Percentiles rank a stretch among this genome's conserved stretches.
Conservation (phyloP, 2,113 vertebrate species). For the Pelusios castaneus region DNA sequence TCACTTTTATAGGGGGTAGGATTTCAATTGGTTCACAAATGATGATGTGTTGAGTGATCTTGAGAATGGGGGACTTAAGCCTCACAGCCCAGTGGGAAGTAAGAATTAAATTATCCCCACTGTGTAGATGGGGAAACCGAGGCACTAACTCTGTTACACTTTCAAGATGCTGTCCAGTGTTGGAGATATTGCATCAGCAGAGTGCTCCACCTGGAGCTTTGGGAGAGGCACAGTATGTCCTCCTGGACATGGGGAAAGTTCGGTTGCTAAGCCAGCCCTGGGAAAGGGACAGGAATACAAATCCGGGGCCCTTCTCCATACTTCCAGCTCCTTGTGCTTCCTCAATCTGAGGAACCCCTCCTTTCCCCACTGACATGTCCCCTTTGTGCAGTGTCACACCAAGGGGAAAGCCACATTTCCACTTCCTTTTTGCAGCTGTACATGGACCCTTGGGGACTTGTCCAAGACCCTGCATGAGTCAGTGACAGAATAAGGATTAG, state of each 20-base stretch:
- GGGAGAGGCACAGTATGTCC: not conserved
- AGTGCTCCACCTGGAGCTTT: not conserved
- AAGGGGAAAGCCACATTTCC: not conserved
- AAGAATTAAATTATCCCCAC: not conserved
- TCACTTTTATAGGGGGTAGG: rapidly evolving
- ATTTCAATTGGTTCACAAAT: rapidly evolving
- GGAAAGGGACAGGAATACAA: no score
- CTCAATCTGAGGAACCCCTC: no score
- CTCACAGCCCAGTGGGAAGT: rapidly evolving
- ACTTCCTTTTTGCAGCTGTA: not conserved
- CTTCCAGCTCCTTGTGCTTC: not conserved
- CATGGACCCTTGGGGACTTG: not conserved
- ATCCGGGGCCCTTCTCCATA: not conserved
- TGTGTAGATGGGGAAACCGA: not conserved
- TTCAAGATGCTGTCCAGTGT: not conserved
- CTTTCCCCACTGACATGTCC: not conserved
- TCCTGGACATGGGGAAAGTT: not conserved
- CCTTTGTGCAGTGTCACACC: not conserved
- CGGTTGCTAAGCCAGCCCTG: no score
- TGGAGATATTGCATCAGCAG: not conserved
- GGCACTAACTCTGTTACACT: not conserved
- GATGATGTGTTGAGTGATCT: rapidly evolving
- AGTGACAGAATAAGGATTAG: not conserved
- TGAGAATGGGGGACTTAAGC: rapidly evolving
- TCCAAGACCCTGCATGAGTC: not conserved